Percentiles rank a stretch among this genome's conserved stretches.
These are phyloP conservation scores for Psittacula derbiana DNA, from an alignment of 2,797 vertebrate species.

Conservation along the genomic window DNA sequence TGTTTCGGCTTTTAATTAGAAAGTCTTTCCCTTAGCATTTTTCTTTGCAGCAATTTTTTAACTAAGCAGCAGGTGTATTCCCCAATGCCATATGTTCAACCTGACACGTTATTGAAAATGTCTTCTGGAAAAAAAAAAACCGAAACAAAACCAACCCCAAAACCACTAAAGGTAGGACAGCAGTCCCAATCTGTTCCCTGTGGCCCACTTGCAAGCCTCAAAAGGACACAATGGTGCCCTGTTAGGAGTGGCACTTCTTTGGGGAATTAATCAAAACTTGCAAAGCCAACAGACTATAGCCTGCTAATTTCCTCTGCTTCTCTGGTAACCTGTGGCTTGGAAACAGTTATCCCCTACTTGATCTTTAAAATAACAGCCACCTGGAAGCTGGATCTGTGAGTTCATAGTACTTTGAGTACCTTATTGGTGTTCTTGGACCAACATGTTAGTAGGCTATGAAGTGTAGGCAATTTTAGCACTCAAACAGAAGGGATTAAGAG, in stretches of 20 bases:
- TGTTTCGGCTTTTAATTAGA: conserved; percentile 35
- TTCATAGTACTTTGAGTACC: neutral
- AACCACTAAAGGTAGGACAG: neutral
- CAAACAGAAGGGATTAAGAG: neutral
- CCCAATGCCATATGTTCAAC: conserved; percentile 42
- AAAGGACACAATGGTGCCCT: neutral
- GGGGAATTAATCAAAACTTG: neutral
- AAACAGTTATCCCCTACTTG: neutral
- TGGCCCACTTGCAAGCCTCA: neutral
- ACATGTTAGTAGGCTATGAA: neutral
- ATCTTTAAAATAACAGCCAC: neutral
- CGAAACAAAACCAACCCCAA: neutral
- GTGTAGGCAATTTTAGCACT: neutral
- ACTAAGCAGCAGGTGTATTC: conserved; percentile 47
- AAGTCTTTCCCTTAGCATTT: conserved; percentile 42
- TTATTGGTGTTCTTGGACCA: neutral
- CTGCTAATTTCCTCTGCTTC: neutral
- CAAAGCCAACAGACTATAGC: neutral
- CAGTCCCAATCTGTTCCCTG: neutral
- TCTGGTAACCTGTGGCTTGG: neutral
- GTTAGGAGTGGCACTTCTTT: neutral
- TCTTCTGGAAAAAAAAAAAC: neutral
- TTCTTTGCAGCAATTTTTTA: conserved; percentile 42
- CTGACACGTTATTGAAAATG: neutral
- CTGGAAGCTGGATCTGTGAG: neutral